Percentiles rank a stretch among this genome's conserved stretches.
Evolutionary conservation across 2,888 invertebrate species (phyloP).

Genomic region (Bibio marci): DNA sequence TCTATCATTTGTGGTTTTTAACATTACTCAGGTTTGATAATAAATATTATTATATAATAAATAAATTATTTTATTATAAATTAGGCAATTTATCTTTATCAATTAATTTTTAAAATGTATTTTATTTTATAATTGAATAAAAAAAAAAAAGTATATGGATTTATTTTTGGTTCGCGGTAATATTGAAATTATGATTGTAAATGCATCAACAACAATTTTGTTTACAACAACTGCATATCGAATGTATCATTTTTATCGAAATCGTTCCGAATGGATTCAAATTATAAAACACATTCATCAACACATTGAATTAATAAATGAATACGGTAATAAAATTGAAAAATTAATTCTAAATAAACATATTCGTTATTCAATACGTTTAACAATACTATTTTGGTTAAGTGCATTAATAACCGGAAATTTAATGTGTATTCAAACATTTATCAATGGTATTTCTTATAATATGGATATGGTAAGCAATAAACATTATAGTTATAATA

Average conservation of each 20-base stretch:
- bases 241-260: conserved; percentile 6
- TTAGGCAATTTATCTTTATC: too few relatives aligned
- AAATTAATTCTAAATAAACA: neutral
- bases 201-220: conserved; percentile 7
- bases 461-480: neutral
- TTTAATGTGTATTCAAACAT: conserved; percentile 6
- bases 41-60: too few relatives aligned
- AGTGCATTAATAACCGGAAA: conserved; percentile 5
- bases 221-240: conserved; percentile 6
- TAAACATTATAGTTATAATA: too few relatives aligned
- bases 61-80: too few relatives aligned
- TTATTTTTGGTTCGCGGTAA: conserved; percentile 4
- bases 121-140: too few relatives aligned
- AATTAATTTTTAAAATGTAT: too few relatives aligned
- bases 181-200: conserved; percentile 5
- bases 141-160: conserved; percentile 3
- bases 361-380: conserved; percentile 3
- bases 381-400: conserved; percentile 4
- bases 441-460: neutral
- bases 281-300: conserved; percentile 3
- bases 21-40: too few relatives aligned
- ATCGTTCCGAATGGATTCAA: conserved; percentile 2
- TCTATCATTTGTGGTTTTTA: too few relatives aligned
- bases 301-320: neutral
- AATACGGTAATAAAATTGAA: neutral